Percentiles rank a stretch among this genome's conserved stretches.
Evolutionary conservation across 2,888 invertebrate genomes (phyloP).

Genomic region (Perithous albicinctus): DNA sequence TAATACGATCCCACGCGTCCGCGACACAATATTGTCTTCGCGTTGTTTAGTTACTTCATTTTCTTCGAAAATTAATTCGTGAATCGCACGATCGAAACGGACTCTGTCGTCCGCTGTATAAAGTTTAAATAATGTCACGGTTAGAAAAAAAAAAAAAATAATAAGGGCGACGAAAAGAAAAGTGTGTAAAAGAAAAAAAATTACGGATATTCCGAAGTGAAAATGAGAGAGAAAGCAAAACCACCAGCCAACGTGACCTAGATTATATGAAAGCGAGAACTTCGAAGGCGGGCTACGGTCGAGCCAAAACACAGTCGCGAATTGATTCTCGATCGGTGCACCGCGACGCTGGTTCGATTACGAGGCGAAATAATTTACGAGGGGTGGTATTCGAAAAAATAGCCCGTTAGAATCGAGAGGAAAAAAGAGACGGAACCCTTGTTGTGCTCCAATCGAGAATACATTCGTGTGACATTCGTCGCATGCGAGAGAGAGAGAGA

Average conservation of each 20-base stretch:
- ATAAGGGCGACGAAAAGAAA: slow-evolving; percentile 17
- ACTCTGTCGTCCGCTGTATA: slow-evolving; percentile 24
- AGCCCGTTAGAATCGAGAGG: background rate
- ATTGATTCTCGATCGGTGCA: slow-evolving; percentile 47
- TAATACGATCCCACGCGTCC: slow-evolving; percentile 35
- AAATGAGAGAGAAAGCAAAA: slow-evolving; percentile 58
- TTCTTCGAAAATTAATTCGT: slow-evolving; percentile 37
- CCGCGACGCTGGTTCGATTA: background rate
- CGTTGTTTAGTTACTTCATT: slow-evolving; percentile 29
- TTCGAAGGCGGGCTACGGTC: slow-evolving; percentile 62
- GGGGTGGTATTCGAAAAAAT: background rate
- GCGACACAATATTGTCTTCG: slow-evolving; percentile 36
- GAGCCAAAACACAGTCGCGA: slow-evolving; percentile 35
- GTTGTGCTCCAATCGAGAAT: slow-evolving; percentile 13
- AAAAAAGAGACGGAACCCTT: background rate
- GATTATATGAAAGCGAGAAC: slow-evolving; percentile 78
- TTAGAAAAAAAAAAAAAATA: slow-evolving; percentile 51
- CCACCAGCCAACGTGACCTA: slow-evolving; percentile 82
- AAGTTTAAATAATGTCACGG: slow-evolving; percentile 32
- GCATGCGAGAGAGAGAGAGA: slow-evolving; percentile 1
- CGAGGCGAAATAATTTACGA: slow-evolving; percentile 15
- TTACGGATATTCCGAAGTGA: slow-evolving; percentile 49
- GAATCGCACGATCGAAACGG: slow-evolving; percentile 24
- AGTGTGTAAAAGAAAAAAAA: background rate
- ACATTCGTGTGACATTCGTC: slow-evolving; percentile 22